Conservation (phyloP, 2,888 invertebrate genomes). For the Trachelus tabidus region DNA sequence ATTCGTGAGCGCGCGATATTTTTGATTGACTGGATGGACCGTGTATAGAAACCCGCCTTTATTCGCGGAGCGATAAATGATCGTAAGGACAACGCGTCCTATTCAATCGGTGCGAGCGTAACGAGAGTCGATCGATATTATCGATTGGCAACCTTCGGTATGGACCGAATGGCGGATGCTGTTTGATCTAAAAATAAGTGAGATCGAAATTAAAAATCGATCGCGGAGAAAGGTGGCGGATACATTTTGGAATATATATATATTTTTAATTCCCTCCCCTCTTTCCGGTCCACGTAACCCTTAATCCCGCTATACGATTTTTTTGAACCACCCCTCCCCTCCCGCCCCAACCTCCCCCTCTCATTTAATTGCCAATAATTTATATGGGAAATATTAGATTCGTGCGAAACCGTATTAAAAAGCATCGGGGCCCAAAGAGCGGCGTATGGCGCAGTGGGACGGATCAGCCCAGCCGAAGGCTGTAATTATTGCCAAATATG, state of each 20-base stretch:
- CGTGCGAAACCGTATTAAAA: conserved; percentile 66
- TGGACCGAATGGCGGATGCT: background rate
- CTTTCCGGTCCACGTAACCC: conserved; percentile 16
- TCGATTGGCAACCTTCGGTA: background rate
- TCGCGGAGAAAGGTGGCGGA: background rate
- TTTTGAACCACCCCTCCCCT: conserved; percentile 16
- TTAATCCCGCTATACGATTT: conserved; percentile 39
- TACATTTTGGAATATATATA: background rate
- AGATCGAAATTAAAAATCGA: background rate
- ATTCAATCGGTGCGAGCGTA: background rate
- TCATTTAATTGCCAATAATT: conserved; percentile 66
- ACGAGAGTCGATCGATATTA: background rate
- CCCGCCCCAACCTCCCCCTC: conserved; percentile 32
- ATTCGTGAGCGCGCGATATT: background rate
- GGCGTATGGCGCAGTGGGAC: conserved; percentile 33
- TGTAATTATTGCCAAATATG: conserved; percentile 67
- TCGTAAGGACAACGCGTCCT: background rate
- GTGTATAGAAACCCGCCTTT: conserved; percentile 16
- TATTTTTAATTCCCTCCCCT: background rate
- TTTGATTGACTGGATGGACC: background rate
- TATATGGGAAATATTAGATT: conserved; percentile 66
- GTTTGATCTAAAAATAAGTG: background rate
- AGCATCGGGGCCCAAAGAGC: conserved; percentile 15
- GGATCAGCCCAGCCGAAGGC: conserved; percentile 53
- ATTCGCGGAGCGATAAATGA: conserved; percentile 17